Percentiles rank a stretch among this genome's conserved stretches.
phyloP scores from a whole-genome alignment of 1,140 invertebrate species.

The Olivierus martensii region DNA sequence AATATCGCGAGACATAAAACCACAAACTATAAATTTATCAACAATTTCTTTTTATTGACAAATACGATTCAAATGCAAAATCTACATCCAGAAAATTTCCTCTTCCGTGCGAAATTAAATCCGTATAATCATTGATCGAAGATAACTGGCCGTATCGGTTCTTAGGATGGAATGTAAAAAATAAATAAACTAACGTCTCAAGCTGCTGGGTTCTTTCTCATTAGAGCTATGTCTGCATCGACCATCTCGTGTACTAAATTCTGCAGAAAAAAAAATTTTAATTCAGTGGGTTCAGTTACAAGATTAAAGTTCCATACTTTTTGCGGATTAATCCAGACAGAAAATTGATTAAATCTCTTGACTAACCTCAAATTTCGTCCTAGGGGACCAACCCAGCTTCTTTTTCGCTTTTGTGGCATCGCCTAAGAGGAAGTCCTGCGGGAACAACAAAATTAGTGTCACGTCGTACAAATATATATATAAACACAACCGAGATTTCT shows the following conservation, averaged over 20 bases:
- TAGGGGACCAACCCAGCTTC: constrained; percentile 74
- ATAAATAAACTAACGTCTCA: constrained; percentile 29
- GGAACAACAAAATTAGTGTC: constrained; percentile 19
- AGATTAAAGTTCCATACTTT: constrained; percentile 8
- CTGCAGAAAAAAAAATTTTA: constrained; percentile 33
- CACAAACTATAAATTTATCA: too few relatives aligned
- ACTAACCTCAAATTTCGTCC: constrained; percentile 60
- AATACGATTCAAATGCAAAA: too few relatives aligned
- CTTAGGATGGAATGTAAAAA: neutral
- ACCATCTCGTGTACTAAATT: constrained; percentile 92
- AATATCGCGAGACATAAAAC: too few relatives aligned
- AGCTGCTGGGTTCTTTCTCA: constrained; percentile 81
- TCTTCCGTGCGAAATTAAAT: too few relatives aligned
- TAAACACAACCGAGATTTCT: neutral
- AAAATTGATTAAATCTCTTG: neutral
- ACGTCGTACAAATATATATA: neutral
- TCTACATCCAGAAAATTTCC: too few relatives aligned
- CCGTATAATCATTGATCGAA: too few relatives aligned
- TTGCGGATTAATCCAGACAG: neutral
- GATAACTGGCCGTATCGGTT: too few relatives aligned
- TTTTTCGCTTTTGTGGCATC: constrained; percentile 79
- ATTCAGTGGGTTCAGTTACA: neutral
- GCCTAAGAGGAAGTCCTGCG: constrained; percentile 71
- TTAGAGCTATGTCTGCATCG: constrained; percentile 76
- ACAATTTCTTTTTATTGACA: too few relatives aligned